Evolutionary conservation across 2,888 invertebrate species (phyloP).

Genomic region (Pristionchus exspectatus): DNA sequence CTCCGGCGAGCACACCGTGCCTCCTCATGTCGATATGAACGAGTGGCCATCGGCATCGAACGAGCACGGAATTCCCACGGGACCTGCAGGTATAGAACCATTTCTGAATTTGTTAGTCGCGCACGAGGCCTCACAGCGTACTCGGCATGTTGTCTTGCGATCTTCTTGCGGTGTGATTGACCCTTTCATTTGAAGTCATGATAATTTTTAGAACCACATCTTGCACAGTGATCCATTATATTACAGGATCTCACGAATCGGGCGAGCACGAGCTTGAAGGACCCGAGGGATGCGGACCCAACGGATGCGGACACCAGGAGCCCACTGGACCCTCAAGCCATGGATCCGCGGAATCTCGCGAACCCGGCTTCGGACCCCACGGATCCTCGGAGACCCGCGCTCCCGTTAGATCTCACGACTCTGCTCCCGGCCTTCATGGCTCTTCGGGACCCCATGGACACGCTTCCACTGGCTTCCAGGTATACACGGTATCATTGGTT

Average conservation of each 20-base stretch:
- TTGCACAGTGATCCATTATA: too few relatives aligned
- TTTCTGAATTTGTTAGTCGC: too few relatives aligned
- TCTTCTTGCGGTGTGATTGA: too few relatives aligned
- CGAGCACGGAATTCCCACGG: too few relatives aligned
- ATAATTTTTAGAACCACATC: too few relatives aligned
- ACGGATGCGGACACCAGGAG: constrained; percentile 18
- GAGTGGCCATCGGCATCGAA: not conserved
- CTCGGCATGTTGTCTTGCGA: too few relatives aligned
- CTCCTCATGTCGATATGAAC: not conserved
- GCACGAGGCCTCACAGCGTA: too few relatives aligned
- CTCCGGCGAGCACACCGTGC: not conserved
- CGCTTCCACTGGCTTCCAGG: not conserved
- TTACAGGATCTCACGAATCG: not conserved
- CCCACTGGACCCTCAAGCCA: not conserved
- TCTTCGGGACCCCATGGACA: not conserved
- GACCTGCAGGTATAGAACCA: too few relatives aligned
- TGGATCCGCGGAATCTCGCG: not conserved
- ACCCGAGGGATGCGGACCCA: constrained; percentile 12
- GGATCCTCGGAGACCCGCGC: constrained; percentile 60
- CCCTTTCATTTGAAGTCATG: too few relatives aligned
- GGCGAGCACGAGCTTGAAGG: not conserved
- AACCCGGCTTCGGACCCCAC: constrained; percentile 70
- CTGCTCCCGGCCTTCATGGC: not conserved
- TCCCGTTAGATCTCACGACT: not conserved
- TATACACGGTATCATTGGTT: not conserved